Evolutionary conservation across 2,797 vertebrate species (phyloP).

Genomic region (Numenius phaeopus): DNA sequence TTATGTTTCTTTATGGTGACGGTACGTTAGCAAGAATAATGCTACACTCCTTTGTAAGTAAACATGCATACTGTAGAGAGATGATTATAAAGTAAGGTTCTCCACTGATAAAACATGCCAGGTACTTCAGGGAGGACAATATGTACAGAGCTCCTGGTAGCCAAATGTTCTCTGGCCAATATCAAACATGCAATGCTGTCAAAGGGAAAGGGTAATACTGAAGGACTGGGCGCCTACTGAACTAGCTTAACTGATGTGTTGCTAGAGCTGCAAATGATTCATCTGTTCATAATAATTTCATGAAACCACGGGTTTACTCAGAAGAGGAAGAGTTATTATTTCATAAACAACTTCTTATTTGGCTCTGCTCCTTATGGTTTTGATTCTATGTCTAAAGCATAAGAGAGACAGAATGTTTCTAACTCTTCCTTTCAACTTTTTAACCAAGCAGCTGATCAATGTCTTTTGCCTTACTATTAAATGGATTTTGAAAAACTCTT

Average conservation of each 20-base stretch:
- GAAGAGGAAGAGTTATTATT: constrained; percentile 23
- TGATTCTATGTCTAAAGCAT: not conserved
- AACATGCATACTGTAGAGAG: not conserved
- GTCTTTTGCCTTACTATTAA: constrained; percentile 77
- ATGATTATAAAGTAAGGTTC: not conserved
- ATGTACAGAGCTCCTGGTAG: not conserved
- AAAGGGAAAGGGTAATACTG: not conserved
- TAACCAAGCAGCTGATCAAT: constrained; percentile 76
- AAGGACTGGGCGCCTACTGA: not conserved
- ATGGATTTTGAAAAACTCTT: constrained; percentile 84
- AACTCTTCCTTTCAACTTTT: constrained; percentile 65
- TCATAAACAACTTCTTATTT: constrained; percentile 15
- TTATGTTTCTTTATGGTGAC: not conserved
- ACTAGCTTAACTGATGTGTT: not conserved
- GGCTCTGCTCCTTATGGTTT: constrained; percentile 15
- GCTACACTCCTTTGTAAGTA: not conserved
- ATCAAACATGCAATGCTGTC: not conserved
- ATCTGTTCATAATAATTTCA: constrained; percentile 5
- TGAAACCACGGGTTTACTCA: not conserved
- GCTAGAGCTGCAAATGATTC: not conserved
- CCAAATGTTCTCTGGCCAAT: not conserved
- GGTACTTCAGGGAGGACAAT: not conserved
- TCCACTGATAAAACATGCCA: not conserved
- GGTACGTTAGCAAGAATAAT: not conserved
- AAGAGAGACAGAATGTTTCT: constrained; percentile 38